phyloP scores from a whole-genome alignment of 2,888 invertebrate genomes.

The Polymixis lichenea region DNA sequence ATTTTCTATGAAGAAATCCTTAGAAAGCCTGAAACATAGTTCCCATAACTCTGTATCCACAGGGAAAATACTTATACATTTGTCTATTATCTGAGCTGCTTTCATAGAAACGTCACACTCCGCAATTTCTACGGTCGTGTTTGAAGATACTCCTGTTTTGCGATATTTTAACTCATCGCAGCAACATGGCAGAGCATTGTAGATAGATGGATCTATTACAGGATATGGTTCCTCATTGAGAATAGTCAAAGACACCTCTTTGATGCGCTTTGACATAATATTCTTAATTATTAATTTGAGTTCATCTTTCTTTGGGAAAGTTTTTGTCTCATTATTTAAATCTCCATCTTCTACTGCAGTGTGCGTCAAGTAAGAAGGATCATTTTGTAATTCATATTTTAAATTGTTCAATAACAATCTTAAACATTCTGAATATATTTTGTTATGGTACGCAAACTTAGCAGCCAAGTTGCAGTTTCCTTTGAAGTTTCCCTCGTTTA shows the following conservation, averaged over 20 bases:
- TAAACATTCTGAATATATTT: slow-evolving; percentile 81
- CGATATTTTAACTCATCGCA: slow-evolving; percentile 82
- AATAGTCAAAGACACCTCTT: slow-evolving; percentile 83
- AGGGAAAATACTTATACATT: slow-evolving; percentile 84
- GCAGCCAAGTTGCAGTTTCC: slow-evolving; percentile 84
- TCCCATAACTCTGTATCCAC: slow-evolving; percentile 84
- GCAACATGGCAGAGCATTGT: slow-evolving; percentile 80
- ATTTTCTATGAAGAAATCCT: slow-evolving; percentile 84
- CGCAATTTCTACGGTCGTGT: slow-evolving; percentile 54
- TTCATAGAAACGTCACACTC: slow-evolving; percentile 75
- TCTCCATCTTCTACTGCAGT: slow-evolving; percentile 63
- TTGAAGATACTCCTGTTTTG: slow-evolving; percentile 60
- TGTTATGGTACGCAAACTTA: slow-evolving; percentile 83
- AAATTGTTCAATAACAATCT: slow-evolving; percentile 78
- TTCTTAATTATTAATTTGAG: slow-evolving; percentile 79
- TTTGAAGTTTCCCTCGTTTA: slow-evolving; percentile 76
- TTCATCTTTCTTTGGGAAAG: slow-evolving; percentile 74
- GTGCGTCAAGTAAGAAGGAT: slow-evolving; percentile 78
- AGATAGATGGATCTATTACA: slow-evolving; percentile 73
- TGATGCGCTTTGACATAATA: slow-evolving; percentile 84
- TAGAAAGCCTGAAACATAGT: slow-evolving; percentile 82
- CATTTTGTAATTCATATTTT: slow-evolving; percentile 69
- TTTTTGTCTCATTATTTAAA: slow-evolving; percentile 51
- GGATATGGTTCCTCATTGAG: slow-evolving; percentile 84
- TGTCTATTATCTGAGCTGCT: slow-evolving; percentile 83